Conservation (phyloP, 2,113 vertebrate species). For the Thryonomys swinderianus region DNA sequence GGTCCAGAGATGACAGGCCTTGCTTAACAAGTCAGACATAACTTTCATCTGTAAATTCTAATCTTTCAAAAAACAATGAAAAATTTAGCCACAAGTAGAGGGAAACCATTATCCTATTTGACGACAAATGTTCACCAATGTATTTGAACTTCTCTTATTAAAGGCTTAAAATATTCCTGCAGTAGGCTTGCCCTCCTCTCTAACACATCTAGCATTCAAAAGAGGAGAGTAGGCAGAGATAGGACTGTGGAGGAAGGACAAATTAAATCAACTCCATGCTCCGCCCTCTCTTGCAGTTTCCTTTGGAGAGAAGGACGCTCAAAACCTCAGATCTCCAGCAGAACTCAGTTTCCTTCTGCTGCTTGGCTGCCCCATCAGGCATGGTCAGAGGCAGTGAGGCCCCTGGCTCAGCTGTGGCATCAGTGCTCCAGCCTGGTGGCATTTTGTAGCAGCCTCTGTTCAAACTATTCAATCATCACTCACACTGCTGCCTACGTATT, state of each 20-base stretch:
- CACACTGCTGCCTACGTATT: conserved; percentile 34
- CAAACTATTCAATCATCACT: conserved; percentile 61
- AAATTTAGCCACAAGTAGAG: neutral
- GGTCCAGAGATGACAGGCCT: neutral
- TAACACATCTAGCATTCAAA: conserved; percentile 12
- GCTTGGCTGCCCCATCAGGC: neutral
- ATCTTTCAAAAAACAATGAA: neutral
- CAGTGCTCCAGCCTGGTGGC: neutral
- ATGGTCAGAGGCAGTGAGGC: neutral
- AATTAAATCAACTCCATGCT: neutral
- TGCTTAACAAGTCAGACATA: neutral
- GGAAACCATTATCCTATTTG: conserved; percentile 18
- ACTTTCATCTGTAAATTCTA: neutral
- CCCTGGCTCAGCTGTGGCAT: neutral
- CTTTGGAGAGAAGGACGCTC: neutral
- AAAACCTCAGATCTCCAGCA: neutral
- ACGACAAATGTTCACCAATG: neutral
- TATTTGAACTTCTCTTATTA: conserved; percentile 43
- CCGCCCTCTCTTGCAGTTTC: neutral
- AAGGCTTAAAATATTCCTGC: conserved; percentile 1
- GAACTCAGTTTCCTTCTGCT: conserved; percentile 14
- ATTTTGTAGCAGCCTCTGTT: conserved; percentile 48
- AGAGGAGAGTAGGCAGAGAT: neutral
- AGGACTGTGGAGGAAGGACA: neutral
- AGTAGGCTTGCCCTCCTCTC: neutral